Evolutionary conservation across 2,888 invertebrate genomes (phyloP).

Genomic region (Ischnus inquisitorius): DNA sequence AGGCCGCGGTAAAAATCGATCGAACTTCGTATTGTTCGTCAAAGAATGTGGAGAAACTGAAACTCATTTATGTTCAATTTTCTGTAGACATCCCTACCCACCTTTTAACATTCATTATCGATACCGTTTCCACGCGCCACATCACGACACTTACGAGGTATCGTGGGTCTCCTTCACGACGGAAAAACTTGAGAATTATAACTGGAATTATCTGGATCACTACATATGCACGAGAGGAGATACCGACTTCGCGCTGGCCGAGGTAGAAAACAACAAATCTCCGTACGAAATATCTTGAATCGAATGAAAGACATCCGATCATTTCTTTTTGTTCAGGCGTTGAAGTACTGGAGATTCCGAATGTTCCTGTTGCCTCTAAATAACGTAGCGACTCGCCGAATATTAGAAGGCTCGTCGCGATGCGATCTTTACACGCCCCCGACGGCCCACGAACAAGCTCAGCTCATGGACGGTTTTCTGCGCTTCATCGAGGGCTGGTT

Average conservation of each 20-base stretch:
- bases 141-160: constrained; percentile 96
- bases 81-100: constrained; percentile 95
- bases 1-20: constrained; percentile 91
- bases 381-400: constrained; percentile 92
- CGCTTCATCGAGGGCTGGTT: constrained; percentile 94
- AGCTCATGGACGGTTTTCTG: constrained; percentile 90
- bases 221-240: constrained; percentile 98
- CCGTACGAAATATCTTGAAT: constrained; percentile 29
- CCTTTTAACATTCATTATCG: constrained; percentile 96
- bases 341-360: constrained; percentile 97
- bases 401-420: constrained; percentile 90
- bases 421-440: constrained; percentile 95
- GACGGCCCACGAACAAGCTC: constrained; percentile 87
- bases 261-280: constrained; percentile 87
- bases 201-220: constrained; percentile 99
- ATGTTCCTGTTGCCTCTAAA: constrained; percentile 94
- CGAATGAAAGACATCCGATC: constrained; percentile 26
- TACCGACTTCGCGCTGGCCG: constrained; percentile 94
- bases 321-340: constrained; percentile 86
- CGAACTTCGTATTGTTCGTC: background rate
- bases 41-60: background rate
- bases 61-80: background rate
- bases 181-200: constrained; percentile 97
- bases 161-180: constrained; percentile 98
- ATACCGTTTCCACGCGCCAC: constrained; percentile 96